Conservation (phyloP, 2,888 invertebrate species). For the Aphidoletes aphidimyza region DNA sequence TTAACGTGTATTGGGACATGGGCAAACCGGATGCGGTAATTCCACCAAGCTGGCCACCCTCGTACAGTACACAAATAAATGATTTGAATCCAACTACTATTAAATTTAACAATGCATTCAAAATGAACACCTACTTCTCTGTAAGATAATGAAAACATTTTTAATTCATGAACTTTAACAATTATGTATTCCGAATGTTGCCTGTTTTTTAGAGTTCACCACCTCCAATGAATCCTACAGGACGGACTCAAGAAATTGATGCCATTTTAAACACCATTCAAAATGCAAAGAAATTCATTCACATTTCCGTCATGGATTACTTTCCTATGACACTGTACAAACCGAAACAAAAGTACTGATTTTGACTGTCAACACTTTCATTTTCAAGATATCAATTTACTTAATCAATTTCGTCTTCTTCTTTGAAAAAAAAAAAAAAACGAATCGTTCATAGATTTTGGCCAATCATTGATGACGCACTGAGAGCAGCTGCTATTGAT, state of each 20-base stretch:
- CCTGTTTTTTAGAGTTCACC: constrained; percentile 92
- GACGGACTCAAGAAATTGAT: constrained; percentile 85
- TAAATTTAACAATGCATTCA: constrained; percentile 70
- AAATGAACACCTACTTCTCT: constrained; percentile 73
- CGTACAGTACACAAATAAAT: constrained; percentile 78
- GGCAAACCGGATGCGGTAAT: constrained; percentile 77
- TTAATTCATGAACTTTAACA: constrained; percentile 55
- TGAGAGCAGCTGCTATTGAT: constrained; percentile 85
- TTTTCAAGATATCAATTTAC: too few relatives aligned
- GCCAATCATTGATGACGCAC: constrained; percentile 91
- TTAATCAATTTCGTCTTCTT: too few relatives aligned
- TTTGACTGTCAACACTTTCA: neutral
- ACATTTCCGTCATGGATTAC: constrained; percentile 98
- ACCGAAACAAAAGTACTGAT: constrained; percentile 72
- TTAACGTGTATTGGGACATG: constrained; percentile 91
- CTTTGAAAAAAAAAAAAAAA: too few relatives aligned
- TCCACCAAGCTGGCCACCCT: constrained; percentile 82
- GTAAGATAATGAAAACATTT: constrained; percentile 69
- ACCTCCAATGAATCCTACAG: constrained; percentile 80
- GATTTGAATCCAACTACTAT: constrained; percentile 77
- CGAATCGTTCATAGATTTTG: too few relatives aligned
- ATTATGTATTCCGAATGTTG: too few relatives aligned
- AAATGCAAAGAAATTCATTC: constrained; percentile 84
- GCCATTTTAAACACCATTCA: constrained; percentile 85
- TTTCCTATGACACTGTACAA: constrained; percentile 82